Evolutionary conservation across 2,888 invertebrate species (phyloP), one percentile per base, ranked within the genome.

Genomic region (Tetramorium bicarinatum): DNA sequence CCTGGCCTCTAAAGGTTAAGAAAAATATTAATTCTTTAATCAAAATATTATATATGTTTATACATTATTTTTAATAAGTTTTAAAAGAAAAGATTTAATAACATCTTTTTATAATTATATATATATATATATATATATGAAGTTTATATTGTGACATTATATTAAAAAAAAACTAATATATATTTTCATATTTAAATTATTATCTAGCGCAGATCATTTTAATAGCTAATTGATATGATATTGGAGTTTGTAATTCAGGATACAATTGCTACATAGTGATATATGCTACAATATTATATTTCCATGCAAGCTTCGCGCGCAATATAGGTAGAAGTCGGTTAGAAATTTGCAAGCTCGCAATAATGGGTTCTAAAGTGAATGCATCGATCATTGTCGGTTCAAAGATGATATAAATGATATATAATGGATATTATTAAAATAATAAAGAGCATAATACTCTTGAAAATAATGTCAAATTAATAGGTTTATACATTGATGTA

Each of bases 291-390:
- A n/a, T 75, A 34, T 66, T 54, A 54, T 52, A 47, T 69, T 56
- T 79, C 21, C n/a, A 8, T 54, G n/a, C 38, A 34, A 41, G 21
- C 38, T 38, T 47, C 13, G 41, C n/a, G 29, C 34, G 11, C 6
- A 15, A 44, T 15, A 34, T 34, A 66, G 11, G 15, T 66, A 18
- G 38, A 56, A 49, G 66, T 66, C 38, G 21, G 59, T 56, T 66
- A 64, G 49, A 82, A 82, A 76, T 82, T 75, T 82, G 76, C 76
- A 82, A 76, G 75, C 66, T 49, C n/a, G 62, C 54, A 74, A 15
- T 52, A 62, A 72, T 44, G 49, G 44, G 7, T 67, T 29, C 25
- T 64, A 66, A 82, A 82, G 34, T 54, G 52, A 47, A 18, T 44
- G 34, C 59, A 82, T 82, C 41, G 59, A 82, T 75, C 67, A 76